Percentiles rank a stretch among this genome's conserved stretches.
These are phyloP conservation scores for Atta colombica DNA, from an alignment of 1,140 invertebrate species.

Conservation along the genomic window DNA sequence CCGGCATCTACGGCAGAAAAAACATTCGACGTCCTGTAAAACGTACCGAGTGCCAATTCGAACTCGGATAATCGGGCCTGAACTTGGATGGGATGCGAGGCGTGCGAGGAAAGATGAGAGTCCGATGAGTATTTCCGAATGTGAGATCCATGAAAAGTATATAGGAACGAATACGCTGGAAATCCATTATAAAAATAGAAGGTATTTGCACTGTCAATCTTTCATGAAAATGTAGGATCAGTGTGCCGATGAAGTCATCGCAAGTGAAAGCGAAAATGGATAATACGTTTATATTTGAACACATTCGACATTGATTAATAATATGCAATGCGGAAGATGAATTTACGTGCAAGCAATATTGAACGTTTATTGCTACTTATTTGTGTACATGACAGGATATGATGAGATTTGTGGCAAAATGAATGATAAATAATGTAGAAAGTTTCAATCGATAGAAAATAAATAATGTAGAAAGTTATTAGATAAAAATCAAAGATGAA, in stretches of 20 bases:
- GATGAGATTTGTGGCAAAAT: background rate
- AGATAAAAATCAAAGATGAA: background rate
- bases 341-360: background rate
- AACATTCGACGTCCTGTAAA: slow-evolving; percentile 26
- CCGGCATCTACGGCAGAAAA: slow-evolving; percentile 85
- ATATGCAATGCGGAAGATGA: background rate
- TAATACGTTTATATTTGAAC: background rate
- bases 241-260: background rate
- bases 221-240: background rate
- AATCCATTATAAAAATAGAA: slow-evolving; percentile 1
- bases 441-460: background rate
- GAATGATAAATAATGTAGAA: background rate
- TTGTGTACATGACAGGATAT: background rate
- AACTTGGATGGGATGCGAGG: background rate
- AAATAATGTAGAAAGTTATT: background rate
- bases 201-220: background rate
- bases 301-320: background rate
- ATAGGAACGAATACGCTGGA: background rate
- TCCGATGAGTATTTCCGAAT: background rate
- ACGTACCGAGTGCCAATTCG: background rate
- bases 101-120: background rate
- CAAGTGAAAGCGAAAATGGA: background rate
- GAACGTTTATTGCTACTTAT: slow-evolving; percentile 29
- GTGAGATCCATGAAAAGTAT: background rate
- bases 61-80: background rate